phyloP scores from a whole-genome alignment of 2,113 vertebrate genomes.

The Rafetus swinhoei region DNA sequence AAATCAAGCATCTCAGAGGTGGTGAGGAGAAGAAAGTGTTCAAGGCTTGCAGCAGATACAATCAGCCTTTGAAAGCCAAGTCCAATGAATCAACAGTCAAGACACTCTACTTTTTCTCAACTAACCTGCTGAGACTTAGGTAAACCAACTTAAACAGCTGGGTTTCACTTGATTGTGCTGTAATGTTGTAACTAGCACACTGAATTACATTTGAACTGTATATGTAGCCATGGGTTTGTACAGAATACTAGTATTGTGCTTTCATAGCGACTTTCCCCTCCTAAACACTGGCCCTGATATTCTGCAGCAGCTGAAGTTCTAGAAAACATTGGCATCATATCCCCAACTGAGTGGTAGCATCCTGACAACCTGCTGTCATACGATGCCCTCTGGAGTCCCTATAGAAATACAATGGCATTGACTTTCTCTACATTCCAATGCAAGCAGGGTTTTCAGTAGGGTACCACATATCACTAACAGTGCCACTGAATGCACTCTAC shows the following conservation, averaged over 20 bases:
- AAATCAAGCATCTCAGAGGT: neutral
- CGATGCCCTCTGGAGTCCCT: neutral
- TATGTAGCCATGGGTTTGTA: neutral
- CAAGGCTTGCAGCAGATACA: neutral
- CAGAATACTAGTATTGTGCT: neutral
- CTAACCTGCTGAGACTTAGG: neutral
- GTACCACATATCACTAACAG: neutral
- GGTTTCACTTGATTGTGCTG: neutral
- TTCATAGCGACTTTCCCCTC: neutral
- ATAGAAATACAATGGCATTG: neutral
- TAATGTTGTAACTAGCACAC: rapidly evolving
- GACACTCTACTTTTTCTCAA: neutral
- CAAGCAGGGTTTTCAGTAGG: neutral
- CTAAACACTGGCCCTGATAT: neutral
- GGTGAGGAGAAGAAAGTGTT: neutral
- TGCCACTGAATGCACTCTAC: neutral
- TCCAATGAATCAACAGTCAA: neutral
- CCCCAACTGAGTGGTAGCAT: neutral
- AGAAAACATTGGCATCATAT: neutral
- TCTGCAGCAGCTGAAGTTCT: neutral
- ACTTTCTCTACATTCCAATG: neutral
- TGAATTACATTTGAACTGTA: neutral
- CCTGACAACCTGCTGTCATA: neutral
- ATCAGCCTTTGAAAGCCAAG: rapidly evolving
- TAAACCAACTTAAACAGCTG: neutral